Evolutionary conservation across 2,888 invertebrate species (phyloP).

Genomic region (Oscheius myriophilus): DNA sequence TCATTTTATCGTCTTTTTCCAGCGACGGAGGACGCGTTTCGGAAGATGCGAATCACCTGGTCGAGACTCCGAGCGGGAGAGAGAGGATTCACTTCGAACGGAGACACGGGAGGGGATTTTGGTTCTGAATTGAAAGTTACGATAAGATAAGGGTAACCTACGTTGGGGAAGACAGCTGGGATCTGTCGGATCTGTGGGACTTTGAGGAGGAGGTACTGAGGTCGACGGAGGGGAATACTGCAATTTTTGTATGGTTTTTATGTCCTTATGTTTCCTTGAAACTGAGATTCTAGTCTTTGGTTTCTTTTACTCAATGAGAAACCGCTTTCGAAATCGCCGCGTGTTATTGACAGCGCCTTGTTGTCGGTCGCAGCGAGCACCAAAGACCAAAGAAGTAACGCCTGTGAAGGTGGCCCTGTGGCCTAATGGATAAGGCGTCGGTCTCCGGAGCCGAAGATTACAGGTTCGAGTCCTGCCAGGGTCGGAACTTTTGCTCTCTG

Average conservation of each 20-base stretch:
- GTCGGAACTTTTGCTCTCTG: slow-evolving; percentile 25
- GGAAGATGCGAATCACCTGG: background rate
- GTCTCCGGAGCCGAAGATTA: slow-evolving; percentile 62
- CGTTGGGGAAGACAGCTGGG: slow-evolving; percentile 22
- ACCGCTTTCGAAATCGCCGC: no score
- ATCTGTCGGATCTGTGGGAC: slow-evolving; percentile 45
- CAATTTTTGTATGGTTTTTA: background rate
- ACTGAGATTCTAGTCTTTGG: background rate
- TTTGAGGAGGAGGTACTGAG: slow-evolving; percentile 2
- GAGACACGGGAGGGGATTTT: slow-evolving; percentile 6
- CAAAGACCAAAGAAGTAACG: background rate
- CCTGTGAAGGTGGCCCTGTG: slow-evolving; percentile 35
- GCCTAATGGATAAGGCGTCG: slow-evolving; percentile 65
- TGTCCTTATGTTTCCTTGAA: background rate
- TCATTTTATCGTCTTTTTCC: background rate
- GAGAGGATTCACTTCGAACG: slow-evolving; percentile 8
- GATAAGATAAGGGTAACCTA: background rate
- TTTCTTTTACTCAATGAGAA: background rate
- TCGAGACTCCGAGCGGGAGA: slow-evolving; percentile 23
- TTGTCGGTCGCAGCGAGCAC: no score
- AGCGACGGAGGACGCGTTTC: no score
- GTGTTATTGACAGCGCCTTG: no score
- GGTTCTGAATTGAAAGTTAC: background rate
- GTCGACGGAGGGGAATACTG: slow-evolving; percentile 22
- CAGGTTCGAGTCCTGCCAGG: slow-evolving; percentile 55